Evolutionary conservation across 53 echinoderm and acorn worm species (phyloP), one percentile per base, ranked within the genome.

Genomic region (Echinometra lucunter): DNA sequence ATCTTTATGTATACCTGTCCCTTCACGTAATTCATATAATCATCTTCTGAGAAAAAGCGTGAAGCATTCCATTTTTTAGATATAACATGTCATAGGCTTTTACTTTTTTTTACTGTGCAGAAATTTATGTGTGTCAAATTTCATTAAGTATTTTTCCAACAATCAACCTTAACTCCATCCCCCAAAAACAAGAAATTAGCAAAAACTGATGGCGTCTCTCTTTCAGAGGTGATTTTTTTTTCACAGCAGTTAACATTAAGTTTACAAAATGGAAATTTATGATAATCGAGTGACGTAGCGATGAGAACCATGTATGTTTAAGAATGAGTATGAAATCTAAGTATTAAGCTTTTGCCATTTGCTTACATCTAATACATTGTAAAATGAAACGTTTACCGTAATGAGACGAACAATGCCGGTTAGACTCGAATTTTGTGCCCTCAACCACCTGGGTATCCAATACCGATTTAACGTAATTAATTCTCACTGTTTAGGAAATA

Each of bases 401-500:
- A 57, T 13, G 60, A 37, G 60, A 0, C 58, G 37, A 21, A 89
- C 25, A 6, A 58, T 57, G 45, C 35, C 57, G 15, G 7, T 18
- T 57, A 11, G 89, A 89, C 55, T 21, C 45, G 45, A 16, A 57
- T 57, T 55, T 17, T 89, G 89, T 89, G 89, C 37, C 21, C 27
- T 60, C 37, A 89, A 58, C 60, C 89, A 89, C 60, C 89, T 58
- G 60, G 37, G 21, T 38, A 57, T 58, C 28, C 35, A 60, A 89
- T 89, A 32, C 40, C 89, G 37, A 88, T 89, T 34, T 89, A 89
- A 89, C 30, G 89, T 38, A 89, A 89, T 89, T 89, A 89, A 89
- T 89, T 34, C 32, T 57, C 60, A 58, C 58, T 37, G 7, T 30
- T 40, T 60, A 57, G 25, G 58, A 21, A 17, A 58, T 89, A 58